Evolutionary conservation across 2,888 invertebrate species (phyloP), one percentile per base, ranked within the genome.

Genomic region (Xestoiulus laeticollis): DNA sequence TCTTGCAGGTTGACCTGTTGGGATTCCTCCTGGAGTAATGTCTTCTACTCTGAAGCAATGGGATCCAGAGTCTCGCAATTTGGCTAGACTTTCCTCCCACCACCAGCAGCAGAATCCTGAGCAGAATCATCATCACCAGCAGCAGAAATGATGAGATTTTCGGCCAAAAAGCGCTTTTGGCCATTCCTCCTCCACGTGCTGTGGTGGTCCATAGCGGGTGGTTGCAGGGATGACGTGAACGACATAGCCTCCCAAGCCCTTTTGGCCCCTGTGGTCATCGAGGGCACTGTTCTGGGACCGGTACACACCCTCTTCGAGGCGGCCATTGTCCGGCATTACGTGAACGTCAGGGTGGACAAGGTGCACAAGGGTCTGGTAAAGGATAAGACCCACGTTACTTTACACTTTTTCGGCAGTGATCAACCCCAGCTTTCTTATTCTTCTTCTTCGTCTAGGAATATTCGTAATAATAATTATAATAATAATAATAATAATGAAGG

Each of bases 251-350:
- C 44, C 53, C 8, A 14, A n/a, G 86, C 86, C 30, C 48, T 86
- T 12, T 6, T 44, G 86, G 86, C 86, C 19, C 86, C 86, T 12
- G 38, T 86, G 86, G 86, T 86, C 26, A 48, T 86, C 14, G 86
- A 86, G 48, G 86, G 53, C 22, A 86, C 86, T 3, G 86, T 86
- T 10, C 16, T 43, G n/a, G 30, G 48, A 14, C 48, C 44, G 19
- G 43, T 53, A 10, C 86, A 86, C 10, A 86, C 48, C 53, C 22
- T 30, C 1, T 6, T 26, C 26, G 83, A 83, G 12, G 83, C 33
- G 16, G 10, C 83, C 33, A 22, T 30, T 6, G 22, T 83, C 10
- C 10, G 33, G 33, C 83, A 83, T 30, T 26, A 86, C 30, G 86
- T 53, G 10, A 16, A 53, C n/a, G 22, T 86, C 19, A 26, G 30